Evolutionary conservation across 2,113 vertebrate genomes (phyloP), one percentile per base, ranked within the genome.

Genomic region (Triplophysa rosa): DNA sequence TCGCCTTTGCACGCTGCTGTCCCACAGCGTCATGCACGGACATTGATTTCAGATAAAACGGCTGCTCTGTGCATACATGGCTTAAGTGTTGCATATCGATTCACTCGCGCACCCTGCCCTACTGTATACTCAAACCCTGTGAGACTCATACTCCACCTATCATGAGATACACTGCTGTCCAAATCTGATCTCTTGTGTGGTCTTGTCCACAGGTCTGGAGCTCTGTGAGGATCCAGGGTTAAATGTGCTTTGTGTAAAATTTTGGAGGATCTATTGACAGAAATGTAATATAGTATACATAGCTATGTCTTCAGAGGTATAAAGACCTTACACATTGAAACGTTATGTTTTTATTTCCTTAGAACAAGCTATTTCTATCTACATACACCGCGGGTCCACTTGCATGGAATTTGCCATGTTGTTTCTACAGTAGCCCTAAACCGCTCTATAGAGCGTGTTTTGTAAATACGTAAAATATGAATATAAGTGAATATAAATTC

Each of bases 31-130:
- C 71, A 67, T 79, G 66, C 65, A 49, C 67, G 13, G 11, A 54
- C 80, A 82, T 82, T 42, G 80, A 82, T 82, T 82, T 82, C 80
- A 71, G 67, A 76, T 77, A 68, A 69, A 76, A 45, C 73, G 26
- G 47, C 62, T 54, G 42, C 79, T 80, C 59, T 40, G 54, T 8
- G 37, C 69, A 54, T 68, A 61, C 45, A 33, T 79, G 77, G 67
- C 42, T 52, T 40, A 47, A 52, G 67, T 23, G 24, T 63, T 79
- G 66, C 24, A 62, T 47, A 69, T 68, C 45, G 67, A 69, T 79
- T 42, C 26, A 23, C 40, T 45, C 58, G 0, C 24, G 47, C 37
- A 70, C 37, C 58, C 14, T 79, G 59, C 12, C 17, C 17, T 56
- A 14, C 56, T 37, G 52, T 72, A 42, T 52, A 66, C 13, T 73